These are phyloP conservation scores for Zosterops japonicus DNA, from an alignment of 2,113 vertebrate genomes.

Conservation along the genomic window DNA sequence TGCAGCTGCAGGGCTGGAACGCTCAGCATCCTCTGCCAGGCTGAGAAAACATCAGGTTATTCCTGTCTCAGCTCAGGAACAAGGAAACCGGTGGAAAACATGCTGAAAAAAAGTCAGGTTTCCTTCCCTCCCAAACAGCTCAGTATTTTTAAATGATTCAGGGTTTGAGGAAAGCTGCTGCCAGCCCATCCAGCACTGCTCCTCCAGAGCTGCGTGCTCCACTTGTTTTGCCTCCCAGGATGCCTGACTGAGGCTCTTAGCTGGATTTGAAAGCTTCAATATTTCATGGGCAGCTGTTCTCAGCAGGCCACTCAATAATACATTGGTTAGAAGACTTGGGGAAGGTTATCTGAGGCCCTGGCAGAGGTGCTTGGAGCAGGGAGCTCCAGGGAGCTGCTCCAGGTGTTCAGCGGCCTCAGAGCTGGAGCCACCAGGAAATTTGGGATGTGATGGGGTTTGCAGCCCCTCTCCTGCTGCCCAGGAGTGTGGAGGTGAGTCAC, in stretches of 20 bases:
- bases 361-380: not conserved
- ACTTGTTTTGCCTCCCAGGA: slow-evolving; percentile 33
- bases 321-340: slow-evolving; percentile 20
- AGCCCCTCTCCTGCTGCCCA: not conserved
- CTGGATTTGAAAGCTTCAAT: slow-evolving; percentile 63
- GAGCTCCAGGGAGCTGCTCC: not conserved
- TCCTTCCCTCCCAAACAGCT: not conserved
- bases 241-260: slow-evolving; percentile 42
- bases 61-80: not conserved
- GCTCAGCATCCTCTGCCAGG: not conserved
- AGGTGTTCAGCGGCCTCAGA: not conserved
- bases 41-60: not conserved
- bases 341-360: slow-evolving; percentile 43
- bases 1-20: not conserved
- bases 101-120: not conserved
- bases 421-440: not conserved
- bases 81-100: not conserved
- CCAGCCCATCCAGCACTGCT: not conserved
- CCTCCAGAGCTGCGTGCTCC: not conserved
- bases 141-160: slow-evolving; percentile 35
- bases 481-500: not conserved
- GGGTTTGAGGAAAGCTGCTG: not conserved
- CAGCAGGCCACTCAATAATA: slow-evolving; percentile 66
- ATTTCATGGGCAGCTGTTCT: slow-evolving; percentile 69
- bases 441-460: not conserved